Evolutionary conservation across 2,888 invertebrate genomes (phyloP).

Genomic region (Meandrusa payeni): DNA sequence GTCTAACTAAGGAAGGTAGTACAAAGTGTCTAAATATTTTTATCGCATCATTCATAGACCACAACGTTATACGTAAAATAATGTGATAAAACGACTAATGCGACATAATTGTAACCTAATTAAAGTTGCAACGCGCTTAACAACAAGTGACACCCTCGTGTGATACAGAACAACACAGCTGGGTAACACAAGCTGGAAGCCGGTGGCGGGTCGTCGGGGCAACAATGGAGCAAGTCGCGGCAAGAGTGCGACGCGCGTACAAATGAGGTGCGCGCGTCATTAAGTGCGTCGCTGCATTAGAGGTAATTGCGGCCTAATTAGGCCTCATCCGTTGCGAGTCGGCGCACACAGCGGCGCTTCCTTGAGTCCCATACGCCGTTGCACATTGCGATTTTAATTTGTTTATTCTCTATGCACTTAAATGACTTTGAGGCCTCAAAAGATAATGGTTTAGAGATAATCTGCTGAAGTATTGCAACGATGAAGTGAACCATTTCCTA

Average conservation of each 20-base stretch:
- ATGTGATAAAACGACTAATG: too few relatives aligned
- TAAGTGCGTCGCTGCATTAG: conserved; percentile 65
- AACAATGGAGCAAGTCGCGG: conserved; percentile 22
- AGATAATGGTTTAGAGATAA: too few relatives aligned
- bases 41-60: too few relatives aligned
- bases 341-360: conserved; percentile 38
- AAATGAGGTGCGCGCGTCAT: conserved; percentile 62
- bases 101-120: conserved; percentile 8
- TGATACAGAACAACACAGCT: conserved; percentile 1
- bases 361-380: conserved; percentile 33
- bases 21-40: too few relatives aligned
- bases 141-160: not conserved
- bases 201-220: conserved; percentile 29
- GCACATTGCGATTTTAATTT: conserved; percentile 43
- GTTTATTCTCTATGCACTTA: too few relatives aligned
- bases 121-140: conserved; percentile 1
- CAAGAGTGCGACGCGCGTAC: conserved; percentile 32
- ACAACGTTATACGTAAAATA: too few relatives aligned
- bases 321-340: conserved; percentile 60
- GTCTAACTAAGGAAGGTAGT: too few relatives aligned
- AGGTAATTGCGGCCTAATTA: conserved; percentile 70
- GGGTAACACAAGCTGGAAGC: conserved; percentile 21
- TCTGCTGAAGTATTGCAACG: too few relatives aligned
- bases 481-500: too few relatives aligned
- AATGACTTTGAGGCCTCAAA: too few relatives aligned